These are phyloP conservation scores for Poecilia velifera DNA, from an alignment of 2,797 vertebrate species.

Conservation along the genomic window DNA sequence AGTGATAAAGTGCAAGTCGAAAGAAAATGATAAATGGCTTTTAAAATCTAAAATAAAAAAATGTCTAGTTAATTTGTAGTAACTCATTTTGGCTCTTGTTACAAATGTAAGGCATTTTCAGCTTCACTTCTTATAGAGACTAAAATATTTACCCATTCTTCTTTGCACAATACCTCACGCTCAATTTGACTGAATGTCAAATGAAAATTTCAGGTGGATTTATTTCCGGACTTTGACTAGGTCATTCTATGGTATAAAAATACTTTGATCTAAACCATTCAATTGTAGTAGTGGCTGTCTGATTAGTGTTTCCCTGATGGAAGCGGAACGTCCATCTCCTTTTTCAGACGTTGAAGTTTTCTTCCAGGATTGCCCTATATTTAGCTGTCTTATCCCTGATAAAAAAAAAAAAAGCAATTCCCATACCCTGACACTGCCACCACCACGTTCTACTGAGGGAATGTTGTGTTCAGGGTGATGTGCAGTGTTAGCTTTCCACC, in stretches of 20 bases:
- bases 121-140: neutral
- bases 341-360: neutral
- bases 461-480: neutral
- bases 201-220: neutral
- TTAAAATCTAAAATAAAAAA: slow-evolving; percentile 9
- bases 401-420: neutral
- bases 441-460: neutral
- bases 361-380: neutral
- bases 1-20: neutral
- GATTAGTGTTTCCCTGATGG: neutral
- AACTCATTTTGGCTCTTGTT: neutral
- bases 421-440: neutral
- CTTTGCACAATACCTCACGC: neutral
- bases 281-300: neutral
- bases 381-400: neutral
- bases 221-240: neutral
- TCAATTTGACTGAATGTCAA: neutral
- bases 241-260: neutral
- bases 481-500: neutral
- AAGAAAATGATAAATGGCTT: neutral
- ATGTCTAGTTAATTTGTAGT: neutral
- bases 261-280: neutral
- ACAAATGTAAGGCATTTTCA: neutral
- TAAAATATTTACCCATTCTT: neutral
- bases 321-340: neutral